Conservation (phyloP, 2,797 vertebrate genomes). For the Protonibea diacanthus region DNA sequence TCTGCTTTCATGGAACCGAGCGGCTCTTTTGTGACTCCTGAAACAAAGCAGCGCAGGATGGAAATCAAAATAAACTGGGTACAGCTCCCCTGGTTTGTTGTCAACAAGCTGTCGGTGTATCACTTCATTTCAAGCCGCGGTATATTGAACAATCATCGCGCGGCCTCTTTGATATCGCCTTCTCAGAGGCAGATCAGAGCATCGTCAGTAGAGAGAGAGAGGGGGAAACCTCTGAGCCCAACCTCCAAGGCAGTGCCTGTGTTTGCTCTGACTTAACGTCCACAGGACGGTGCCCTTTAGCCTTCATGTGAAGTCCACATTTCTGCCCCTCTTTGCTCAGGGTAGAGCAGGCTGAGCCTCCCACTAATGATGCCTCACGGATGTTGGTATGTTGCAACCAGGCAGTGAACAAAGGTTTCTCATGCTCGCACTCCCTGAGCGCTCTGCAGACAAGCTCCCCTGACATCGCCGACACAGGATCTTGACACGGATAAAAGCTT, state of each 20-base stretch:
- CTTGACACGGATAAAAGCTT: conserved; percentile 60
- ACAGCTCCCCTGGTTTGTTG: conserved; percentile 22
- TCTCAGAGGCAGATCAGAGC: conserved; percentile 39
- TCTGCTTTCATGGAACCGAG: conserved; percentile 30
- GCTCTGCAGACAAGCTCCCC: conserved; percentile 60
- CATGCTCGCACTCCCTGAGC: conserved; percentile 36
- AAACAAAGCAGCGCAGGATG: conserved; percentile 31
- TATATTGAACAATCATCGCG: conserved; percentile 21
- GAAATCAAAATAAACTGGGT: conserved; percentile 42
- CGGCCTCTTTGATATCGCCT: conserved; percentile 32
- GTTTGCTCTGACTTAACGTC: conserved; percentile 53
- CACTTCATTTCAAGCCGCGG: conserved; percentile 16
- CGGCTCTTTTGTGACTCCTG: conserved; percentile 31
- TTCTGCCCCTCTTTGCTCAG: conserved; percentile 6
- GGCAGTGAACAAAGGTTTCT: conserved; percentile 65
- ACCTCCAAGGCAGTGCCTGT: conserved; percentile 15
- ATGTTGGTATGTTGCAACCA: conserved; percentile 58
- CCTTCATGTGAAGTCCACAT: conserved; percentile 38
- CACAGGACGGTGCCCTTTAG: conserved; percentile 45
- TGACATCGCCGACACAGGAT: conserved; percentile 48
- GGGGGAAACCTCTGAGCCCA: conserved; percentile 6
- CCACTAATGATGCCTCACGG: conserved; percentile 64
- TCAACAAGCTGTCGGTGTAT: conserved; percentile 45
- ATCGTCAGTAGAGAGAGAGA: conserved; percentile 2
- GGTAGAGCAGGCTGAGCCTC: conserved; percentile 22